phyloP scores from a whole-genome alignment of 2,888 invertebrate genomes.

The Ischnura elegans region DNA sequence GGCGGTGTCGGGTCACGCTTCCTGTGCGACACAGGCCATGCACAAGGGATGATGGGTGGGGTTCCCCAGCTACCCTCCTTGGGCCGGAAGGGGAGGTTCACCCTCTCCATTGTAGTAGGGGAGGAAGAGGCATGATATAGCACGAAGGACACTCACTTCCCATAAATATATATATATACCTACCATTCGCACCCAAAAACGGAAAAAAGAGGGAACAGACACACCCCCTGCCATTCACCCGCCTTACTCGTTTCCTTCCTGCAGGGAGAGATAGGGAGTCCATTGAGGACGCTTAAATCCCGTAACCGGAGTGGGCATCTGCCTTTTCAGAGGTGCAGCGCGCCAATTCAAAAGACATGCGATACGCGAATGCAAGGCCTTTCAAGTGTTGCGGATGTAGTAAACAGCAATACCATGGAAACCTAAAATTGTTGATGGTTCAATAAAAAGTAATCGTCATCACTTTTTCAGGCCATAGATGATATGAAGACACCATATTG shows the following conservation, averaged over 20 bases:
- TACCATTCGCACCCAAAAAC: not conserved
- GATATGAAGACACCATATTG: too few relatives aligned
- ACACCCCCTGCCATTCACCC: too few relatives aligned
- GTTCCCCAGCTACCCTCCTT: not conserved
- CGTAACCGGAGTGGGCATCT: not conserved
- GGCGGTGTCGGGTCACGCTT: too few relatives aligned
- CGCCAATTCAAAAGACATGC: not conserved
- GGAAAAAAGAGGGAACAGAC: not conserved
- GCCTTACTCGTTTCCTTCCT: too few relatives aligned
- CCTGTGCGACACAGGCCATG: too few relatives aligned
- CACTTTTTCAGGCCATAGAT: too few relatives aligned
- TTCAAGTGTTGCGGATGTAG: not conserved
- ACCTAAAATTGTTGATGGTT: too few relatives aligned
- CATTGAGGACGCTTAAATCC: not conserved
- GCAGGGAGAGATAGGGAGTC: not conserved
- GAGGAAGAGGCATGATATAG: too few relatives aligned
- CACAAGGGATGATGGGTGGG: not conserved
- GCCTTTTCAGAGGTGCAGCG: not conserved
- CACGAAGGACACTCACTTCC: not conserved
- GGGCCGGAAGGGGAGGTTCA: slow-evolving; percentile 8
- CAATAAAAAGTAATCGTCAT: too few relatives aligned
- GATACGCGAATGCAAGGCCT: not conserved
- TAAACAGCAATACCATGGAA: too few relatives aligned
- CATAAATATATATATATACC: not conserved
- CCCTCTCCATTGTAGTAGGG: not conserved